Base-by-base conservation (phyloP, 2,797 vertebrate species). In the Tachyglossus aculeatus region DNA sequence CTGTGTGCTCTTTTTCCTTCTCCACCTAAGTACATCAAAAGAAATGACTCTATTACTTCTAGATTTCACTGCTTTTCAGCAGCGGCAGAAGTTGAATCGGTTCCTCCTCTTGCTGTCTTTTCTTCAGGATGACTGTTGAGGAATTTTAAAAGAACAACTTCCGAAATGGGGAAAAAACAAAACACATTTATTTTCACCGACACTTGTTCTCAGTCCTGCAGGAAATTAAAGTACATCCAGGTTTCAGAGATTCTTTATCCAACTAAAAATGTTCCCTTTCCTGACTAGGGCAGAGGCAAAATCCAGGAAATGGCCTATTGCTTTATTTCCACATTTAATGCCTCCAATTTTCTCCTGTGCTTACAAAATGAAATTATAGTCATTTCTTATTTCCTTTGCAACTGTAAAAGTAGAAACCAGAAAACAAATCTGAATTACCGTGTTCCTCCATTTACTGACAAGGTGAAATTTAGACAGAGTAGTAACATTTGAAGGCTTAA, bases 141-240 rank as follows among this genome's bases (percentile, higher is more conserved):
- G 18, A 59, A 31, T 16, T 41, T 41, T 45, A 70, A 24, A 21
- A n/a, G n/a, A 67, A 29, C 21, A 51, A 55, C 43, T 78, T 67
- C 50, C 53, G 19, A 68, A 66, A 51, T 60, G 24, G 48, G 48
- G 53, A 38, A 22, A 61, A 55, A 53, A 60, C 11, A 9, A n/a
- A n/a, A n/a, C 59, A 13, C 10, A 66, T 31, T 67, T 41, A 45
- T 6, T 22, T 67, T 13, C 37, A 11, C 40, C 50, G 67, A 39
- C 9, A 57, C 55, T 58, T 41, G 11, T 6, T 56, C 51, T 39
- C 41, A 31, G 34, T 10, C 41, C 38, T 24, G 22, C 32, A 43
- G 25, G 56, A 74, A 70, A 54, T 37, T 24, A 34, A 67, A 62
- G 19, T 38, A 7, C 34, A 40, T 14, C 38, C 15, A 48, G 21